A percentile compares a stretch with the other conserved stretches of the same genome.
Conservation (phyloP, 2,888 invertebrate species). For the Mycalesis mineus region DNA sequence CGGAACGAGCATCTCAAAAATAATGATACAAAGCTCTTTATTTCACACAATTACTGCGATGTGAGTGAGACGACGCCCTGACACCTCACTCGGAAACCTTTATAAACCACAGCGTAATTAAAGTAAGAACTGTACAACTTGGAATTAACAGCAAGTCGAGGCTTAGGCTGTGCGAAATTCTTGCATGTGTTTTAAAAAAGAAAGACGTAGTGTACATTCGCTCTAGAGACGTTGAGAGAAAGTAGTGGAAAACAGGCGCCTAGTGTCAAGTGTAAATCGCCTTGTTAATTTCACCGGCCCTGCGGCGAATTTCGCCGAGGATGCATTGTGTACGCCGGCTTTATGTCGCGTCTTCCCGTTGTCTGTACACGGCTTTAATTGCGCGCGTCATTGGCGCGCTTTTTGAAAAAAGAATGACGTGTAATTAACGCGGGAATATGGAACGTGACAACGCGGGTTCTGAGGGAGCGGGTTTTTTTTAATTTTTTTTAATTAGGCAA, state of each 20-base stretch:
- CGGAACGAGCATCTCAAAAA: slow-evolving; percentile 46
- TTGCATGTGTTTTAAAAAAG: slow-evolving; percentile 39
- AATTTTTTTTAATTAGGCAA: slow-evolving; percentile 73
- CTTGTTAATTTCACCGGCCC: slow-evolving; percentile 77
- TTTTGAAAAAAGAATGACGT: slow-evolving; percentile 78
- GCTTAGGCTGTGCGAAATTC: slow-evolving; percentile 28
- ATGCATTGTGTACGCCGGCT: slow-evolving; percentile 76
- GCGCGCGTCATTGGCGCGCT: slow-evolving; percentile 77
- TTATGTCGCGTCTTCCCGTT: slow-evolving; percentile 76
- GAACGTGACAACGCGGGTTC: slow-evolving; percentile 76
- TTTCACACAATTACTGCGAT: slow-evolving; percentile 70
- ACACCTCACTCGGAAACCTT: slow-evolving; percentile 45
- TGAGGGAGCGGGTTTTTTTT: slow-evolving; percentile 66
- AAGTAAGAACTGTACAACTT: slow-evolving; percentile 7
- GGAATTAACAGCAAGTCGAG: slow-evolving; percentile 33
- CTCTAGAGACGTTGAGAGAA: slow-evolving; percentile 48
- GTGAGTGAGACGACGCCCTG: slow-evolving; percentile 51
- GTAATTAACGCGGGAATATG: slow-evolving; percentile 78
- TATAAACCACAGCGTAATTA: slow-evolving; percentile 43
- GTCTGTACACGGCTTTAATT: slow-evolving; percentile 77
- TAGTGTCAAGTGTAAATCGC: slow-evolving; percentile 79
- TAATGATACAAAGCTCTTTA: slow-evolving; percentile 69
- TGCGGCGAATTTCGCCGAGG: slow-evolving; percentile 78
- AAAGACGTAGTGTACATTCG: slow-evolving; percentile 43
- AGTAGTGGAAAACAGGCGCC: slow-evolving; percentile 70